Evolutionary conservation across 2,888 invertebrate species (phyloP).

Genomic region (Sminthurides aquaticus): DNA sequence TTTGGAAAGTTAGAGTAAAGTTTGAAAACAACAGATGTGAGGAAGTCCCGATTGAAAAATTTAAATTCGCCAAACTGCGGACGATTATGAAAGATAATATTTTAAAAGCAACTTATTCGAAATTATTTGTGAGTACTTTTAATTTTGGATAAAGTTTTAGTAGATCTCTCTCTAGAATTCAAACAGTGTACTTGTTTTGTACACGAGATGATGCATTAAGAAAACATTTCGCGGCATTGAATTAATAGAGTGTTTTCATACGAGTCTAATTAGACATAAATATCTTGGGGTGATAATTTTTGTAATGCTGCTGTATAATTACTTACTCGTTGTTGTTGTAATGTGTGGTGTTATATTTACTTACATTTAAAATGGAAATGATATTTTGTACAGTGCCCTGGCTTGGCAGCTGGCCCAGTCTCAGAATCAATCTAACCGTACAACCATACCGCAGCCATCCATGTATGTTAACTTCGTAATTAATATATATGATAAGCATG

Average conservation of each 20-base stretch:
- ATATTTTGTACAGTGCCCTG: constrained; percentile 43
- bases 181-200: too few relatives aligned
- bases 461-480: constrained; percentile 37
- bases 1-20: too few relatives aligned
- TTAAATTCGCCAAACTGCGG: too few relatives aligned
- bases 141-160: too few relatives aligned
- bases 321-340: neutral
- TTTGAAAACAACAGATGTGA: too few relatives aligned
- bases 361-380: neutral
- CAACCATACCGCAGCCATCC: constrained; percentile 42
- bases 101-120: too few relatives aligned
- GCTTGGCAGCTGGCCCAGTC: constrained; percentile 44
- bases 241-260: neutral
- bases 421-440: constrained; percentile 42
- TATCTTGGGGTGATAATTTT: neutral
- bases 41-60: too few relatives aligned
- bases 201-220: too few relatives aligned
- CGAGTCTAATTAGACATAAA: neutral
- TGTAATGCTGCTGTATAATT: neutral
- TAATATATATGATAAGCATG: constrained; percentile 7
- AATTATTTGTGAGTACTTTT: too few relatives aligned
- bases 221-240: too few relatives aligned
- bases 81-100: too few relatives aligned
- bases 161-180: too few relatives aligned
- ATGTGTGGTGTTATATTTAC: neutral